Percentiles rank a stretch among this genome's conserved stretches.
Evolutionary conservation across 2,113 vertebrate genomes (phyloP).

Genomic region (Sigmodon hispidus): DNA sequence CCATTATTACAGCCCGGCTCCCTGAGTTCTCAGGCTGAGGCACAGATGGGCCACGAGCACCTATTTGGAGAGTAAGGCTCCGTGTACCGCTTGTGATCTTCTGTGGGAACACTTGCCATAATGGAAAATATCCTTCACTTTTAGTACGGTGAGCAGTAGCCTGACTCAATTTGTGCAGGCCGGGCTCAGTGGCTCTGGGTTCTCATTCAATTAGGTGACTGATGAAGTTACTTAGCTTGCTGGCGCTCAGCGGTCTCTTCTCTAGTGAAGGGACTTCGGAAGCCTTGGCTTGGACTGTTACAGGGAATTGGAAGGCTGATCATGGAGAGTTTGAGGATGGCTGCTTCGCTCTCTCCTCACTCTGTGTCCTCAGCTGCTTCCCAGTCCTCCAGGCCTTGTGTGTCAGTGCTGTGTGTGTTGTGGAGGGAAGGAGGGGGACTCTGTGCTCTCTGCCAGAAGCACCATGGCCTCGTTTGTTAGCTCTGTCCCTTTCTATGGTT

Average conservation of each 20-base stretch:
- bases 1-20: slow-evolving; percentile 67
- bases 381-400: not conserved
- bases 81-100: slow-evolving; percentile 61
- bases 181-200: slow-evolving; percentile 75
- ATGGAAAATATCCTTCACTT: slow-evolving; percentile 82
- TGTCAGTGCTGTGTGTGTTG: not conserved
- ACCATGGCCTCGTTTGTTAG: not conserved
- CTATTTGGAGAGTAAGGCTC: slow-evolving; percentile 74
- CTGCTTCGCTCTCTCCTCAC: not conserved
- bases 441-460: not conserved
- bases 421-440: not conserved
- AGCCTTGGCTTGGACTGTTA: not conserved
- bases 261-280: not conserved
- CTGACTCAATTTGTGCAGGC: slow-evolving; percentile 76
- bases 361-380: not conserved
- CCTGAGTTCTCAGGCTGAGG: slow-evolving; percentile 38
- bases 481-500: not conserved
- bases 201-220: slow-evolving; percentile 79
- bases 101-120: slow-evolving; percentile 79
- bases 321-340: not conserved
- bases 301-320: not conserved
- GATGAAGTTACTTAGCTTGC: slow-evolving; percentile 71
- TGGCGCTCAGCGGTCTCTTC: slow-evolving; percentile 52
- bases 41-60: slow-evolving; percentile 55
- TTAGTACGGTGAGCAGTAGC: slow-evolving; percentile 63